phyloP scores from a whole-genome alignment of 2,888 invertebrate species.

The Girardia tigrina region DNA sequence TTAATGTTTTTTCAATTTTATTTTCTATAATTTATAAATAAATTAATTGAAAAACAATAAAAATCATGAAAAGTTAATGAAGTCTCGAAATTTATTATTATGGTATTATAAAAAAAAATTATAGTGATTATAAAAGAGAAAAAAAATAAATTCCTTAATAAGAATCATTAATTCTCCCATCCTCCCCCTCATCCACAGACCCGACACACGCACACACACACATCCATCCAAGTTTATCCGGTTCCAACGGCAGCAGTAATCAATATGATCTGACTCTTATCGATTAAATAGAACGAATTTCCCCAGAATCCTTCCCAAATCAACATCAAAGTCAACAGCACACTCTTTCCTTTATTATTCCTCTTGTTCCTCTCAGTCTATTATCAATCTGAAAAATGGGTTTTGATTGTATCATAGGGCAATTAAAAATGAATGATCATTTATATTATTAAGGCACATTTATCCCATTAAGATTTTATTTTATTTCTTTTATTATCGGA shows the following conservation, averaged over 20 bases:
- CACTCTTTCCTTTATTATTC: not conserved
- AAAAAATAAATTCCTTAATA: too few species aligned
- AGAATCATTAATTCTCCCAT: too few species aligned
- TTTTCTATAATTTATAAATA: too few species aligned
- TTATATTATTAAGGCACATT: not conserved
- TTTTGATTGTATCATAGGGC: not conserved
- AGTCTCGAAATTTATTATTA: too few species aligned
- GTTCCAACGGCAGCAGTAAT: not conserved
- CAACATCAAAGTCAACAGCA: not conserved
- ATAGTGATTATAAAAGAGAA: too few species aligned
- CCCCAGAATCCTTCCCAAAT: not conserved
- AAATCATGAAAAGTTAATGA: too few species aligned
- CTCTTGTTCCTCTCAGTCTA: not conserved
- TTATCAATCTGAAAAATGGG: not conserved
- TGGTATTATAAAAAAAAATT: too few species aligned
- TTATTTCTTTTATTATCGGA: not conserved
- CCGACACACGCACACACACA: too few species aligned
- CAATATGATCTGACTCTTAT: not conserved
- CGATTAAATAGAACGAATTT: not conserved
- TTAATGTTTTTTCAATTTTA: too few species aligned
- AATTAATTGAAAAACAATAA: too few species aligned
- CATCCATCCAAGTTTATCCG: too few species aligned
- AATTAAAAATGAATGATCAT: conserved; percentile 16
- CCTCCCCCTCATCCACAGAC: too few species aligned
- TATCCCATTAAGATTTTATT: not conserved